Evolutionary conservation across 2,888 invertebrate genomes (phyloP).

Genomic region (Platycheirus albimanus): DNA sequence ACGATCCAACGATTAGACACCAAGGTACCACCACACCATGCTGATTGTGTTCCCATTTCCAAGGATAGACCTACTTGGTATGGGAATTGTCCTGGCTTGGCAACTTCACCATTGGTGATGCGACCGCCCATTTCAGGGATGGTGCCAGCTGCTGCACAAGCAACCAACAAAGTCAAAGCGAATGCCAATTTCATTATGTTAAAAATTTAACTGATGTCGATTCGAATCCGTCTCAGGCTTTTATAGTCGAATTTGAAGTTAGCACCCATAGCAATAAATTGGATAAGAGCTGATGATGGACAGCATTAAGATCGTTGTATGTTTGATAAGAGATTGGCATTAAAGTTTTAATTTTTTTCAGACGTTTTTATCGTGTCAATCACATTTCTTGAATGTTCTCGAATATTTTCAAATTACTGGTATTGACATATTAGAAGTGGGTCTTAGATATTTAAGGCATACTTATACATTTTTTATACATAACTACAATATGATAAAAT

Average conservation of each 20-base stretch:
- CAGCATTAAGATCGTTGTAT: neutral
- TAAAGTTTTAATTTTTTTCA: too few species aligned
- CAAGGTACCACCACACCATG: slow-evolving; percentile 78
- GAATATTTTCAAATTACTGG: too few species aligned
- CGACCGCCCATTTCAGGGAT: slow-evolving; percentile 65
- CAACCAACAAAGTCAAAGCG: slow-evolving; percentile 69
- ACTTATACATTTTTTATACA: too few species aligned
- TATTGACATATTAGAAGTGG: too few species aligned
- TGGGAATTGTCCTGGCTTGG: slow-evolving; percentile 72
- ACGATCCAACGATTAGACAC: slow-evolving; percentile 76
- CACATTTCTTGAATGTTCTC: too few species aligned
- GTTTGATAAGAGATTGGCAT: neutral
- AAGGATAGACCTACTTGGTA: slow-evolving; percentile 75
- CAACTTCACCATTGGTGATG: slow-evolving; percentile 75
- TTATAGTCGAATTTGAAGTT: slow-evolving; percentile 17
- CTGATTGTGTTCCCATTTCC: slow-evolving; percentile 16
- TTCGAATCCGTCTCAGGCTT: neutral
- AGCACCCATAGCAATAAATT: neutral
- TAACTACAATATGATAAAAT: too few species aligned
- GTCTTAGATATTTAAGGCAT: too few species aligned
- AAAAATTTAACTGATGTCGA: slow-evolving; percentile 6
- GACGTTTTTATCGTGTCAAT: too few species aligned
- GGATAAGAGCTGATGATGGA: neutral
- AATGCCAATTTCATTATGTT: slow-evolving; percentile 75
- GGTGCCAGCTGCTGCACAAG: slow-evolving; percentile 65